phyloP scores from a whole-genome alignment of 2,797 vertebrate genomes.

The Diplodus puntazzo region DNA sequence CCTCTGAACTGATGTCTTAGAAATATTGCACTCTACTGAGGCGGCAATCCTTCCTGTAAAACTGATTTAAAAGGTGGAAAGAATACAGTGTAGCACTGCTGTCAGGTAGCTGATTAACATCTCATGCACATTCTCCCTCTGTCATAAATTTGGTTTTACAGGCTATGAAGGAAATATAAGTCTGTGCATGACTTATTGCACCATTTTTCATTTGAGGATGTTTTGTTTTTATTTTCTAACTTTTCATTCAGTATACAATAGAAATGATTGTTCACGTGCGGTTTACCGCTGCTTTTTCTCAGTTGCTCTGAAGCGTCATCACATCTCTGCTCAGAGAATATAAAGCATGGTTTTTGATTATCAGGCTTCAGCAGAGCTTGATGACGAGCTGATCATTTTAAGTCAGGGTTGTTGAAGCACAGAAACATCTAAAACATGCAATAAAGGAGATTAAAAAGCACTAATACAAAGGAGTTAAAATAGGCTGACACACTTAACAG shows the following conservation, averaged over 20 bases:
- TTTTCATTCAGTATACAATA: not conserved
- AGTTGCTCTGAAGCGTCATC: not conserved
- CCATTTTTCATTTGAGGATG: not conserved
- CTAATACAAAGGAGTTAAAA: not conserved
- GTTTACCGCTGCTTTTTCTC: not conserved
- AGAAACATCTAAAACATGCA: no score
- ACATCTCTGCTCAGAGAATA: not conserved
- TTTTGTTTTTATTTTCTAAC: not conserved
- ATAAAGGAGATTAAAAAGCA: no score
- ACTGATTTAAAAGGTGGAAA: slow-evolving; percentile 9
- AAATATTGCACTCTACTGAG: not conserved
- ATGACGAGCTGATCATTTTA: no score
- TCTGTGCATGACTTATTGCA: not conserved
- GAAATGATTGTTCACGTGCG: not conserved
- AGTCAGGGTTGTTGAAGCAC: no score
- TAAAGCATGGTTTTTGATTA: not conserved
- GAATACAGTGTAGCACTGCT: not conserved
- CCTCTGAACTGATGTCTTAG: not conserved
- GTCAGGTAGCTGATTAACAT: slow-evolving; percentile 13
- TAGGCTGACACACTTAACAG: not conserved
- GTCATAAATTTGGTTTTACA: not conserved
- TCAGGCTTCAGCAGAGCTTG: no score
- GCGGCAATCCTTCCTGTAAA: not conserved
- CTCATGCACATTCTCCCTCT: not conserved
- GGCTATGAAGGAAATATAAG: not conserved